A percentile compares a stretch with the other conserved stretches of the same genome.
Evolutionary conservation across 92 coral and sea anemone genomes (phyloP).

Genomic region (Umimayanthus kanabou): DNA sequence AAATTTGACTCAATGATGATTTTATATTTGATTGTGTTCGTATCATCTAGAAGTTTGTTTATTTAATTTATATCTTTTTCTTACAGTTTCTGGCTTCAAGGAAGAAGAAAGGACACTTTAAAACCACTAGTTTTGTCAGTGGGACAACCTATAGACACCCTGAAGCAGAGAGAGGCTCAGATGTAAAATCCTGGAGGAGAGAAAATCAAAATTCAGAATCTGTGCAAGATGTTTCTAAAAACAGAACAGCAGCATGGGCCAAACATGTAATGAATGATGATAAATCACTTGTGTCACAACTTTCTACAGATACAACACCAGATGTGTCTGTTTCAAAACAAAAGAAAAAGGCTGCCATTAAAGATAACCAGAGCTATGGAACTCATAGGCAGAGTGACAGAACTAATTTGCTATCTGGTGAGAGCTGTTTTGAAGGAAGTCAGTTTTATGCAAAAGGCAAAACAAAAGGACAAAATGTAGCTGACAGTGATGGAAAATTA

Average conservation of each 20-base stretch:
- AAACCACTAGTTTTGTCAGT: not conserved
- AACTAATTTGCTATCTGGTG: not conserved
- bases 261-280: not conserved
- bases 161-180: not conserved
- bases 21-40: too few species aligned
- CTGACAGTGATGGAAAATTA: too few species aligned
- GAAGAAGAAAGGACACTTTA: not conserved
- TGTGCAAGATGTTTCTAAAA: not conserved
- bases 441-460: not conserved
- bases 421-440: not conserved
- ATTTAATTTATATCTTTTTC: not conserved
- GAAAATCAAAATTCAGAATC: not conserved
- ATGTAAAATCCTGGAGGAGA: not conserved
- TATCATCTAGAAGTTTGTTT: not conserved
- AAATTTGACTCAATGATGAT: too few species aligned
- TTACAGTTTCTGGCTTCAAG: slow-evolving; percentile 6
- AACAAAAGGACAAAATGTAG: not conserved
- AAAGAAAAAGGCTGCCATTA: not conserved
- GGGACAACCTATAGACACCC: not conserved
- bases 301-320: not conserved
- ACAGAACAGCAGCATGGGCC: not conserved
- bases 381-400: not conserved
- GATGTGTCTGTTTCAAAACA: not conserved
- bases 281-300: not conserved
- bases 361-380: not conserved